A percentile compares a stretch with the other conserved stretches of the same genome.
These are phyloP conservation scores for Pseudochromis fuscus DNA, from an alignment of 2,797 vertebrate species.

Conservation along the genomic window DNA sequence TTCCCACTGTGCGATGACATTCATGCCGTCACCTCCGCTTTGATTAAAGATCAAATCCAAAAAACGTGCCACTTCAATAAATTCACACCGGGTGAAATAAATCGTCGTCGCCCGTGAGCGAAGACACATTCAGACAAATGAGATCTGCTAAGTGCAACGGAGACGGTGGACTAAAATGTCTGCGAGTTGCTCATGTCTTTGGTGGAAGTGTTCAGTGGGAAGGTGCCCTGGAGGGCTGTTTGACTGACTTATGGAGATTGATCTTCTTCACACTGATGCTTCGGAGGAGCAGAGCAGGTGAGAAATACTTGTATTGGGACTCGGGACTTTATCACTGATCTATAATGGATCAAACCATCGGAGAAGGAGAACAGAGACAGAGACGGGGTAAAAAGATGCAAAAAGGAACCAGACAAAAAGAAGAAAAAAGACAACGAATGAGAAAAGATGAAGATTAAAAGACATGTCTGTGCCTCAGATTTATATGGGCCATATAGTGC, in stretches of 20 bases:
- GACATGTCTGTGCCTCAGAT: slow-evolving; percentile 17
- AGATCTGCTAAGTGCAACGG: slow-evolving; percentile 32
- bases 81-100: slow-evolving; percentile 49
- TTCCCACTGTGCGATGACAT: slow-evolving; percentile 66
- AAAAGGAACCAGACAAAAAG: slow-evolving; percentile 23
- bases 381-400: not conserved
- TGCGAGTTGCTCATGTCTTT: slow-evolving; percentile 32
- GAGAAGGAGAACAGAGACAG: slow-evolving; percentile 3
- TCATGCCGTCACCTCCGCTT: slow-evolving; percentile 68
- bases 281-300: slow-evolving; percentile 46
- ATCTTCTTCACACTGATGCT: slow-evolving; percentile 53
- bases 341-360: slow-evolving; percentile 68
- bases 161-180: slow-evolving; percentile 17
- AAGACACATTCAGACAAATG: slow-evolving; percentile 50
- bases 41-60: slow-evolving; percentile 73
- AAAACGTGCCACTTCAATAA: slow-evolving; percentile 38
- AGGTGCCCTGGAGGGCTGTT: slow-evolving; percentile 42
- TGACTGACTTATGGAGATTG: slow-evolving; percentile 62
- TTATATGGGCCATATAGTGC: slow-evolving; percentile 48
- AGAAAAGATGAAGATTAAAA: slow-evolving; percentile 3
- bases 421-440: not conserved
- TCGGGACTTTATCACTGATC: slow-evolving; percentile 50
- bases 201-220: slow-evolving; percentile 26
- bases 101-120: slow-evolving; percentile 30
- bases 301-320: slow-evolving; percentile 34